Base-by-base conservation (phyloP, 2,797 vertebrate species). In the Hipposideros larvatus region DNA sequence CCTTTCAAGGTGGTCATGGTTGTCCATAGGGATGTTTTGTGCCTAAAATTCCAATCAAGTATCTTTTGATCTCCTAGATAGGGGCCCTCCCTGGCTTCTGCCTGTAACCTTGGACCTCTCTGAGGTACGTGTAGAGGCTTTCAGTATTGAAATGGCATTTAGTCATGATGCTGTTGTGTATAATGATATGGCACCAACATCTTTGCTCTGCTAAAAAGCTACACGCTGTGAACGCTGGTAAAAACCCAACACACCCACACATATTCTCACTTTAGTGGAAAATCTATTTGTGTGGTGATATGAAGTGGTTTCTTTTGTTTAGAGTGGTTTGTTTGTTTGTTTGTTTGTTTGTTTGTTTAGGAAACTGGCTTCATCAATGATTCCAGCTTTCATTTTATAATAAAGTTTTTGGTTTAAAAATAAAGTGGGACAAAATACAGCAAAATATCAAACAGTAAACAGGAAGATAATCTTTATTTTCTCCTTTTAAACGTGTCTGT, bases 21-120 rank as follows among this genome's bases (percentile, higher is more conserved):
- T 57, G 41, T 43, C 46, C 43, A 4, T 1, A 37, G 31, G 46
- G 57, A 37, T 80, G 21, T 26, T 89, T 65, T 66, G 80, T 73
- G 46, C 13, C 93, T 66, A 14, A 34, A 34, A 31, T 55, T 93
- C 87, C 28, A 34, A 1, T 5, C 3, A 4, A 53, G 48, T 51
- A 87, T 37, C 83, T 89, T 94, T 96, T 70, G 74, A 55, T 83
- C n/a, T 73, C 37, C 48, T 48, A 46, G 51, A 34, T 61, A 21
- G 6, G 11, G 51, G n/a, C 24, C 26, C 3, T 26, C 78, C 31
- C 63, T 71, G 59, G 86, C 26, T 92, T 84, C 74, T 77, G 28
- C 83, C 74, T 55, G n/a, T 15, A 31, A 8, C 31, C 24, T 68
- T 34, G n/a, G 34, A 51, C 46, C 18, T 66, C 53, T 24, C 11